Percentiles rank a stretch among this genome's conserved stretches.
These are phyloP conservation scores for Petroica traversi DNA, from an alignment of 2,113 vertebrate genomes.

Conservation along the genomic window DNA sequence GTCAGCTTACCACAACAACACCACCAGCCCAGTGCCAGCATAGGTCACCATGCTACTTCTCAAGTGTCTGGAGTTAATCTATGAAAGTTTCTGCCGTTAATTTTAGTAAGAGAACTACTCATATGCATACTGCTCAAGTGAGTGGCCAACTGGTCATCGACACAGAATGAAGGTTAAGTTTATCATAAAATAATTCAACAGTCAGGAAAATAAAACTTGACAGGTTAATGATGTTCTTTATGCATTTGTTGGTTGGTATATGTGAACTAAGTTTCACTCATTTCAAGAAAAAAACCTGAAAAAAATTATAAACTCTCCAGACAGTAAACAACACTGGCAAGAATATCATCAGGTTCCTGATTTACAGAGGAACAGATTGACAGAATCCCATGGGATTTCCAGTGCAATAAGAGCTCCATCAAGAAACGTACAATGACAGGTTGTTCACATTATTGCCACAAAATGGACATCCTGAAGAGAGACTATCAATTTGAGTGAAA, in stretches of 20 bases:
- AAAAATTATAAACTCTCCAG: neutral
- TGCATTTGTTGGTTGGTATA: neutral
- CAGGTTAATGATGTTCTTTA: neutral
- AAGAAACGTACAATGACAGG: neutral
- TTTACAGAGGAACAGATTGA: neutral
- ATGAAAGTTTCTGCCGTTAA: neutral
- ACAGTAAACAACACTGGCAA: neutral
- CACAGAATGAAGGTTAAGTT: neutral
- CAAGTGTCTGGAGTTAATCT: neutral
- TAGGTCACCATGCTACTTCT: neutral
- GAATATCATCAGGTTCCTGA: neutral
- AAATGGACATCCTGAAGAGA: neutral
- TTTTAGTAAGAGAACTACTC: neutral
- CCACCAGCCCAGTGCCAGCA: neutral
- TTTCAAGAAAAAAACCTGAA: neutral
- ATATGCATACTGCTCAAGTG: neutral
- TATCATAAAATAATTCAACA: neutral
- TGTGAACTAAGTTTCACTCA: neutral
- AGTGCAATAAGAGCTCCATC: neutral
- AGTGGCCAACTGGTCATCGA: neutral
- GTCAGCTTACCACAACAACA: neutral
- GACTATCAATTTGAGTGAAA: neutral
- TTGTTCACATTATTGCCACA: neutral
- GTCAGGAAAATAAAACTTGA: neutral
- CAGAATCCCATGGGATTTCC: neutral